Base-by-base conservation (phyloP, 2,113 vertebrate species). In the Serilophus lunatus region DNA sequence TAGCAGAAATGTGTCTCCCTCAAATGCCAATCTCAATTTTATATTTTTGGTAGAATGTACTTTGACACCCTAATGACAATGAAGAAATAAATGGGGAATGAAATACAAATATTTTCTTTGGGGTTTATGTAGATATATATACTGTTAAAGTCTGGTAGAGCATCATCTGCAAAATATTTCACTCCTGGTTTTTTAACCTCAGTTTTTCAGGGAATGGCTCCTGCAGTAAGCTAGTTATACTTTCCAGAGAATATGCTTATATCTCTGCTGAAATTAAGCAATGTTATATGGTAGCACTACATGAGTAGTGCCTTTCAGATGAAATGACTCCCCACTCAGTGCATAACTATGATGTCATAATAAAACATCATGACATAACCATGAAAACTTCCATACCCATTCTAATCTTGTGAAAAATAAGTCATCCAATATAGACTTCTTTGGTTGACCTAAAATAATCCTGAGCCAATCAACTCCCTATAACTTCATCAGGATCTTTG, bases 81-180 rank as follows among this genome's bases (percentile, higher is more conserved):
- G 28, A 96, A 87, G 69, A 77, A 88, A 74, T 68, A 95, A 90
- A 83, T 13, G 13, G 54, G 15, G 47, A 90, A 82, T 72, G 18
- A 89, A 95, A 91, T 88, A 87, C 22, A 95, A 93, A 82, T 78
- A 85, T 80, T 83, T 93, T 59, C 33, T 85, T 69, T 59, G 18
- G n/a, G 10, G 3, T 61, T 90, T 69, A 70, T 28, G 50, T 40
- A 77, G 45, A 57, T n/a, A 88, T 10, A 90, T 38, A 59, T 3
- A 80, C 33, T 45, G 70, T 70, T 78, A 56, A 87, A 95, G 38
- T 31, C 61, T 89, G 72, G 18, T 36, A 74, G 51, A 79, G 33
- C 26, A 7, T 54, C n/a, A 76, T 63, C 18, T 61, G 18, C 38
- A 90, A 95, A 89, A 69, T 82, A 79, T 66, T 92, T 83, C 54